Percentiles rank a stretch among this genome's conserved stretches.
Conservation (phyloP, 2,113 vertebrate species). For the Nycticebus coucang region DNA sequence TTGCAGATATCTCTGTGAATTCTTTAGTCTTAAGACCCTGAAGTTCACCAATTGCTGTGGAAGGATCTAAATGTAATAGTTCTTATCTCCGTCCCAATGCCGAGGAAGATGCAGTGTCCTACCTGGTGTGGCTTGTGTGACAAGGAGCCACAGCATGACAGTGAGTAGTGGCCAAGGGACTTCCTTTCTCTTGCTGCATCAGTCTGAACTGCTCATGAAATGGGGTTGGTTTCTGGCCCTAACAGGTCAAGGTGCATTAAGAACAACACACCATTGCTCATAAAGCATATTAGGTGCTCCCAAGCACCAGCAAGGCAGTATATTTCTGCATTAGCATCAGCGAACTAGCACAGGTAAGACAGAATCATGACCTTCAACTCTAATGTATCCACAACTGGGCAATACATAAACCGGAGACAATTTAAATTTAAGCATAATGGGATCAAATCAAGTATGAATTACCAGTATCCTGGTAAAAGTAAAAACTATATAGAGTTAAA, state of each 20-base stretch:
- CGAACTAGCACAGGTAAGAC: not conserved
- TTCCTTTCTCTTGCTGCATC: not conserved
- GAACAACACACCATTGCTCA: not conserved
- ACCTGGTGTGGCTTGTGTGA: not conserved
- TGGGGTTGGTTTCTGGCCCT: not conserved
- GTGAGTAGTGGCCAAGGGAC: not conserved
- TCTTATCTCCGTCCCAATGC: not conserved
- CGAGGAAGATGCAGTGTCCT: not conserved
- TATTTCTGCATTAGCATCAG: not conserved
- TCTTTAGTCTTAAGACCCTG: not conserved
- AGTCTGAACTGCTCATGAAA: not conserved
- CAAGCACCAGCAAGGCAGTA: not conserved
- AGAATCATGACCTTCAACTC: not conserved
- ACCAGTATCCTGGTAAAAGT: slow-evolving; percentile 8
- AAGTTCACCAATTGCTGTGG: slow-evolving; percentile 9
- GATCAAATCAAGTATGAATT: not conserved
- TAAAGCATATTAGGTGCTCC: not conserved
- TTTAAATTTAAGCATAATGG: not conserved
- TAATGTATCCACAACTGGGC: not conserved
- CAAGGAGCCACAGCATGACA: not conserved
- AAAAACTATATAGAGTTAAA: not conserved
- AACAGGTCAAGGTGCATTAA: not conserved
- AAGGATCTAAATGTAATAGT: not conserved
- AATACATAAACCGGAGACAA: slow-evolving; percentile 26
- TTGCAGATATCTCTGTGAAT: not conserved